phyloP scores from a whole-genome alignment of 2,113 vertebrate species.

The Onychostruthus taczanowskii region DNA sequence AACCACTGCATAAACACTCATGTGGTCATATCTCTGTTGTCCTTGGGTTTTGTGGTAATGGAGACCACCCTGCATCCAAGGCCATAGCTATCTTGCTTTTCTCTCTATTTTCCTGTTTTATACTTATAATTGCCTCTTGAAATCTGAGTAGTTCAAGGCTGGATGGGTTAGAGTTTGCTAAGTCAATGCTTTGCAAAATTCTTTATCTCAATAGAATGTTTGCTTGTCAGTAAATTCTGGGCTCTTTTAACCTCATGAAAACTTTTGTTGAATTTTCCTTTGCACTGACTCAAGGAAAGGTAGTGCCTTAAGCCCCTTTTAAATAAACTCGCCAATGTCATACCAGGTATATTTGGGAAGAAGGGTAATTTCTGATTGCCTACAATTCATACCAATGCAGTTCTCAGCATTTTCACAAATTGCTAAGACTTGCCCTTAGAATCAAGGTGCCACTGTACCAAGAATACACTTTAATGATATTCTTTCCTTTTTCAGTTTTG shows the following conservation, averaged over 20 bases:
- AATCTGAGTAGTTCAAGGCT: neutral
- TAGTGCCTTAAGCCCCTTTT: neutral
- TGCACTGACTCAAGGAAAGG: neutral
- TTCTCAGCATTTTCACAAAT: neutral
- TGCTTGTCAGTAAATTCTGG: neutral
- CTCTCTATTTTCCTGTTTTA: neutral
- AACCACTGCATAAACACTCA: neutral
- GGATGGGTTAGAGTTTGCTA: neutral
- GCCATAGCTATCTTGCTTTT: neutral
- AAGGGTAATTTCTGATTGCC: neutral
- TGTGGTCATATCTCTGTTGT: fast-evolving
- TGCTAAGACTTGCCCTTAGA: neutral
- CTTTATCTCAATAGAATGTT: neutral
- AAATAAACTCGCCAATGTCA: neutral
- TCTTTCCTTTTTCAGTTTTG: neutral
- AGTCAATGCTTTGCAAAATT: neutral
- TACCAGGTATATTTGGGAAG: neutral
- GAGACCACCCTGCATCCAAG: neutral
- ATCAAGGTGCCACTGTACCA: neutral
- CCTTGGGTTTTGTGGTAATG: neutral
- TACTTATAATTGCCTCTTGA: neutral
- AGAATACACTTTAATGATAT: neutral
- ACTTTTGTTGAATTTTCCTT: neutral
- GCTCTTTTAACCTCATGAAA: neutral
- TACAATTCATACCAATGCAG: neutral